Percentiles rank a stretch among this genome's conserved stretches.
phyloP scores from a whole-genome alignment of 2,797 vertebrate species.

The Gadopsis marmoratus region DNA sequence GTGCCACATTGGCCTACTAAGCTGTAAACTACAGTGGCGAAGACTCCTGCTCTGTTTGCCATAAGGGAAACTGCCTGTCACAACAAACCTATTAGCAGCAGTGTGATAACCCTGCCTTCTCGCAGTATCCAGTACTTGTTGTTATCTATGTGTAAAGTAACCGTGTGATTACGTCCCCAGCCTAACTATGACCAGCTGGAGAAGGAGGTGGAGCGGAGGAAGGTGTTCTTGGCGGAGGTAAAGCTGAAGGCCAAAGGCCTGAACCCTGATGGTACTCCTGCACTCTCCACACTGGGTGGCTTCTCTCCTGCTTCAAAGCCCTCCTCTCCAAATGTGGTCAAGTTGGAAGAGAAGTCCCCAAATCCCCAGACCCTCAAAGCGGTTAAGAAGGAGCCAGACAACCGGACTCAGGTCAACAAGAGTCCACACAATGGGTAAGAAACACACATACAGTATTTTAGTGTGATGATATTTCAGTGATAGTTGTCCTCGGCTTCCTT shows the following conservation, averaged over 20 bases:
- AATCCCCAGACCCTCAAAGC: constrained; percentile 88
- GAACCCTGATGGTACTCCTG: constrained; percentile 98
- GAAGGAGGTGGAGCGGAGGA: constrained; percentile 97
- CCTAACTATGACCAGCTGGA: constrained; percentile 97
- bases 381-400: constrained; percentile 93
- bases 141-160: not conserved
- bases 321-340: constrained; percentile 92
- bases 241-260: constrained; percentile 98
- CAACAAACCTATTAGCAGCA: not conserved
- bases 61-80: not conserved
- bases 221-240: constrained; percentile 94
- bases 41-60: not conserved
- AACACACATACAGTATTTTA: not conserved
- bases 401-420: constrained; percentile 91
- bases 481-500: not conserved
- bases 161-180: constrained; percentile 70
- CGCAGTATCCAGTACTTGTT: not conserved
- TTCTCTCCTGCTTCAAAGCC: constrained; percentile 99
- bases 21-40: not conserved
- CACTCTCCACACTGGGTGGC: constrained; percentile 92
- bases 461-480: not conserved
- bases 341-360: constrained; percentile 93
- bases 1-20: not conserved
- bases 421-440: constrained; percentile 98
- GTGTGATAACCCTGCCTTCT: no score